Conservation (phyloP, 2,888 invertebrate species). For the Desoria tigrina region DNA sequence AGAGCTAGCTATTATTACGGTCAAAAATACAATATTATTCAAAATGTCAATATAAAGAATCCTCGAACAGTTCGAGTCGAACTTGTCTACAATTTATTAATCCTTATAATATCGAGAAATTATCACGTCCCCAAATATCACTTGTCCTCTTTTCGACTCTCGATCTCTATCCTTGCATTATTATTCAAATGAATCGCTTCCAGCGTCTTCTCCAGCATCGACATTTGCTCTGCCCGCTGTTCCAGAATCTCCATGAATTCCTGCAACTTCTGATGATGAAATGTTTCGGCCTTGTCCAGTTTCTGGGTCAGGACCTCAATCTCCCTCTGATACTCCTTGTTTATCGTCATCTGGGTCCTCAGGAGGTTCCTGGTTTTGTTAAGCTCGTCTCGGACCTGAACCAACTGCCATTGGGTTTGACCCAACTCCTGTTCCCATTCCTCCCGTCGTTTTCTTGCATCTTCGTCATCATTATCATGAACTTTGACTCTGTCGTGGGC, state of each 20-base stretch:
- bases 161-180: too few relatives aligned
- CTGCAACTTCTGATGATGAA: constrained; percentile 40
- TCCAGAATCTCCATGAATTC: constrained; percentile 46
- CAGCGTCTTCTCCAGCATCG: constrained; percentile 37
- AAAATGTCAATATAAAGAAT: too few relatives aligned
- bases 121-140: too few relatives aligned
- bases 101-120: too few relatives aligned
- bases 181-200: constrained; percentile 20
- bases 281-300: constrained; percentile 37
- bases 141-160: too few relatives aligned
- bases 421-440: constrained; percentile 22
- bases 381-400: constrained; percentile 35
- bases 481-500: constrained; percentile 26
- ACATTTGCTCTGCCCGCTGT: constrained; percentile 42
- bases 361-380: constrained; percentile 35
- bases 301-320: constrained; percentile 32
- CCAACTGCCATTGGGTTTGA: constrained; percentile 24
- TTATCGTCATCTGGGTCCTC: constrained; percentile 38
- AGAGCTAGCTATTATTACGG: too few relatives aligned
- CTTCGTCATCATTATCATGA: neutral
- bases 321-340: constrained; percentile 41
- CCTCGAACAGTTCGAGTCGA: too few relatives aligned
- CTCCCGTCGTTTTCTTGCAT: neutral
- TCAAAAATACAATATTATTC: too few relatives aligned
- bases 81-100: too few relatives aligned